Percentiles rank a stretch among this genome's conserved stretches.
These are phyloP conservation scores for Cherax destructor DNA, from an alignment of 1,140 invertebrate genomes.

Conservation along the genomic window DNA sequence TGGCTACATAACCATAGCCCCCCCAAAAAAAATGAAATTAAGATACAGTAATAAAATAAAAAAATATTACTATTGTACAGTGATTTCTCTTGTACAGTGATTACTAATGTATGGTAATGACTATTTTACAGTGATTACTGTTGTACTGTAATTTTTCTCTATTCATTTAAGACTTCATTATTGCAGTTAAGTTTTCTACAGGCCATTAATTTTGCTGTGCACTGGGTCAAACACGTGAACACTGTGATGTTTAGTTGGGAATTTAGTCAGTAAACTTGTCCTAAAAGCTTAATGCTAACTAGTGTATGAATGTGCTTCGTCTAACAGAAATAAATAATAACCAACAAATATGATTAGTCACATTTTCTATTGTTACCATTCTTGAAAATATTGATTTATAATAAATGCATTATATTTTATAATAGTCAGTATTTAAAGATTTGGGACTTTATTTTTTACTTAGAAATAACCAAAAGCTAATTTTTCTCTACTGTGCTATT, in stretches of 20 bases:
- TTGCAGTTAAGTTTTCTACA: neutral
- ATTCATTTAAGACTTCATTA: neutral
- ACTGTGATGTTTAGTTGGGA: neutral
- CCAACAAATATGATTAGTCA: neutral
- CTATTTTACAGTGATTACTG: no score
- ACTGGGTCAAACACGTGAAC: neutral
- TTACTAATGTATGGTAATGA: no score
- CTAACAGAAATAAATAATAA: neutral
- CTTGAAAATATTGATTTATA: neutral
- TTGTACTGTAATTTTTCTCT: no score
- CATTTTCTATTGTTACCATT: neutral
- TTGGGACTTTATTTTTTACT: no score
- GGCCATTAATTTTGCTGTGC: neutral
- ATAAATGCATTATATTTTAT: neutral
- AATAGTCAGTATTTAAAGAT: no score
- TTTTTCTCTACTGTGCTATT: no score
- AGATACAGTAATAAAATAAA: no score
- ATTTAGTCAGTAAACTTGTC: conserved; percentile 1
- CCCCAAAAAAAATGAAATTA: no score
- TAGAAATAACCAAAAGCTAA: no score
- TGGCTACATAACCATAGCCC: no score
- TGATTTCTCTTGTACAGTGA: no score
- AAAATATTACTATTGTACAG: no score
- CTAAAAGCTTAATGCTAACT: conserved; percentile 1
- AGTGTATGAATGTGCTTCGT: neutral